A percentile compares a stretch with the other conserved stretches of the same genome.
Evolutionary conservation across 2,888 invertebrate species (phyloP).

Genomic region (Scaptomyza flava): DNA sequence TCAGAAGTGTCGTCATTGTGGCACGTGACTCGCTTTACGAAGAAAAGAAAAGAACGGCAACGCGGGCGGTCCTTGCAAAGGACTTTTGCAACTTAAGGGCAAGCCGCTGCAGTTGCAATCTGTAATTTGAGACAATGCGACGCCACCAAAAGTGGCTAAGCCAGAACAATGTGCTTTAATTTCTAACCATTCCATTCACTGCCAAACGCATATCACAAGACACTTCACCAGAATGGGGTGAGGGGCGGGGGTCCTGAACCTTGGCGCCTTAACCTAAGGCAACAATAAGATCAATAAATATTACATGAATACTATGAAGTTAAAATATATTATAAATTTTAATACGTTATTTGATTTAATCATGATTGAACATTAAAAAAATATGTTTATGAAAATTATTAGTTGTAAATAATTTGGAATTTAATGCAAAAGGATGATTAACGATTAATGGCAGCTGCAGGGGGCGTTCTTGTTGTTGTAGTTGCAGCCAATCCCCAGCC

Average conservation of each 20-base stretch:
- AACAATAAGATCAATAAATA: slow-evolving; percentile 9
- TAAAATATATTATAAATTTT: too few species aligned
- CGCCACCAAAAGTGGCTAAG: slow-evolving; percentile 40
- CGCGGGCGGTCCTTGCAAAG: slow-evolving; percentile 68
- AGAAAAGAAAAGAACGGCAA: slow-evolving; percentile 43
- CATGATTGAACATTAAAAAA: slow-evolving; percentile 5
- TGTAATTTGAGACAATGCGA: slow-evolving; percentile 64
- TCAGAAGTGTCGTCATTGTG: slow-evolving; percentile 75
- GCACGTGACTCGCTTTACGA: slow-evolving; percentile 69
- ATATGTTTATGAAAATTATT: slow-evolving; percentile 40
- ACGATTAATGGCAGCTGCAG: slow-evolving; percentile 76
- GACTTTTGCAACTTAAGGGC: slow-evolving; percentile 19
- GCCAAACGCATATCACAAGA: slow-evolving; percentile 22
- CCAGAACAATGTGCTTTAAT: slow-evolving; percentile 68
- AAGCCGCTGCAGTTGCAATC: slow-evolving; percentile 2
- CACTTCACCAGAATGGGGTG: neutral
- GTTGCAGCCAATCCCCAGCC: slow-evolving; percentile 62
- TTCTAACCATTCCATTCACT: slow-evolving; percentile 50
- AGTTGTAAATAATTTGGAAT: slow-evolving; percentile 37
- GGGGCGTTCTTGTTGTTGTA: slow-evolving; percentile 63
- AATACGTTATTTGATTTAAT: neutral
- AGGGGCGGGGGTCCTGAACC: neutral
- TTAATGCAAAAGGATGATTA: slow-evolving; percentile 56
- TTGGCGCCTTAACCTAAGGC: slow-evolving; percentile 6
- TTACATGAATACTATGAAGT: too few species aligned